Base-by-base conservation (phyloP, 2,113 vertebrate species). In the Synodontis membranacea region DNA sequence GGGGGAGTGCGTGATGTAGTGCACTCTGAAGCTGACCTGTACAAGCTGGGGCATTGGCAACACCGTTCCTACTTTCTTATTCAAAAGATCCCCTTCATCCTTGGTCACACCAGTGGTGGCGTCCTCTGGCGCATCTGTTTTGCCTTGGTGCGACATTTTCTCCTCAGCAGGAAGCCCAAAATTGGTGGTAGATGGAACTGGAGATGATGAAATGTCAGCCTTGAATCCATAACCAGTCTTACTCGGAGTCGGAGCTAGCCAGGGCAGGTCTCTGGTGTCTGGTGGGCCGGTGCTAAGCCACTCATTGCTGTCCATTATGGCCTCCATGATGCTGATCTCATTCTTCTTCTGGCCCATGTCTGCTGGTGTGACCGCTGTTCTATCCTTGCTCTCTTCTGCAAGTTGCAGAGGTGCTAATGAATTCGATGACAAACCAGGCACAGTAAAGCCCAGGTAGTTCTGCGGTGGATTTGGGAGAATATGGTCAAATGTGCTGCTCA, bases 11-110 rank as follows among this genome's bases (percentile, higher is more conserved):
- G 97, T 97, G 89, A 96, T 39, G 87, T 99, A 99, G 88, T 99
- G 98, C 39, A 98, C 93, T 0, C 94, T 93, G 92, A 99, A 98
- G 82, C 89, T 94, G 89, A 99, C 92, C 0, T 89, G 93, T 46
- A 97, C 93, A 1, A 91, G 95, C 88, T 95, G 95, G n/a, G 94
- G 87, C 93, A 95, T 94, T 14, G 96, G 96, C 62, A 94, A 93
- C 82, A 95, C 92, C 0, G 92, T 91, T 0, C 92, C 94, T 4
- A 93, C 90, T 64, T 93, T 94, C 92, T 92, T 93, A 0, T 84
- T 88, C 85, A 91, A 94, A 3, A 0, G 6, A 54, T 93, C 93
- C 48, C 86, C 91, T 0, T 95, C 91, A 2, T 79, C 56, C 8
- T 79, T 58, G 25, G 11, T 79, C 0, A 83, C 58, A 78, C 72